Evolutionary conservation across 2,888 invertebrate species (phyloP).

Genomic region (Pogonocherus hispidulus): DNA sequence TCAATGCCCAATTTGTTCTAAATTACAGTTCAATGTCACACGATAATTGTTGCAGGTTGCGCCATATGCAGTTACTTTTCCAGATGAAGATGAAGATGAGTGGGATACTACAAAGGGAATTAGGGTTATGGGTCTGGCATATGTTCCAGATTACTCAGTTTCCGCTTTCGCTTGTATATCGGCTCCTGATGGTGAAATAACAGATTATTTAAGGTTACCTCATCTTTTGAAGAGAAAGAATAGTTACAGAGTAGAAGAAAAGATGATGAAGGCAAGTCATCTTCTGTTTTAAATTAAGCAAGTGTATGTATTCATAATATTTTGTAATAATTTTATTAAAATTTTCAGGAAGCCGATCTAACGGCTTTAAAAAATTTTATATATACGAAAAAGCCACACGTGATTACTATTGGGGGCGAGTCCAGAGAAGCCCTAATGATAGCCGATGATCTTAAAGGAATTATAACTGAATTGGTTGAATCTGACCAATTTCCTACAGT

Average conservation of each 20-base stretch:
- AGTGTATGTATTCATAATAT: no score
- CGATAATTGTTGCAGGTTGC: slow-evolving; percentile 71
- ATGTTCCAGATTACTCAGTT: slow-evolving; percentile 85
- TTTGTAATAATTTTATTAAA: neutral
- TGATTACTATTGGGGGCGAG: slow-evolving; percentile 86
- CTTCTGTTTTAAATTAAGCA: no score
- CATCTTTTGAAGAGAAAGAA: slow-evolving; percentile 88
- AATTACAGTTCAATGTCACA: no score
- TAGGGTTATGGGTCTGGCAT: slow-evolving; percentile 90
- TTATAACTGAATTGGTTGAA: slow-evolving; percentile 81
- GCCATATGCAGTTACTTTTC: slow-evolving; percentile 80
- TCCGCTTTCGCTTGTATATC: slow-evolving; percentile 91
- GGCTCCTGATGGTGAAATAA: slow-evolving; percentile 91
- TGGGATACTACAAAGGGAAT: slow-evolving; percentile 90
- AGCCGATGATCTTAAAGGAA: slow-evolving; percentile 81
- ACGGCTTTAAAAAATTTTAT: slow-evolving; percentile 84
- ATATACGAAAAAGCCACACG: slow-evolving; percentile 91
- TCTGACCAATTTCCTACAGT: slow-evolving; percentile 91
- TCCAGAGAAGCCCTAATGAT: slow-evolving; percentile 89
- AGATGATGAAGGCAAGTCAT: slow-evolving; percentile 68
- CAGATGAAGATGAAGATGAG: slow-evolving; percentile 92
- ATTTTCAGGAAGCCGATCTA: slow-evolving; percentile 74
- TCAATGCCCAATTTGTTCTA: no score
- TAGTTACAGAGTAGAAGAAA: slow-evolving; percentile 78
- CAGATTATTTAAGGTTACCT: slow-evolving; percentile 90